These are phyloP conservation scores for Temnothorax rugatulus DNA, from an alignment of 2,888 invertebrate species.

Conservation along the genomic window DNA sequence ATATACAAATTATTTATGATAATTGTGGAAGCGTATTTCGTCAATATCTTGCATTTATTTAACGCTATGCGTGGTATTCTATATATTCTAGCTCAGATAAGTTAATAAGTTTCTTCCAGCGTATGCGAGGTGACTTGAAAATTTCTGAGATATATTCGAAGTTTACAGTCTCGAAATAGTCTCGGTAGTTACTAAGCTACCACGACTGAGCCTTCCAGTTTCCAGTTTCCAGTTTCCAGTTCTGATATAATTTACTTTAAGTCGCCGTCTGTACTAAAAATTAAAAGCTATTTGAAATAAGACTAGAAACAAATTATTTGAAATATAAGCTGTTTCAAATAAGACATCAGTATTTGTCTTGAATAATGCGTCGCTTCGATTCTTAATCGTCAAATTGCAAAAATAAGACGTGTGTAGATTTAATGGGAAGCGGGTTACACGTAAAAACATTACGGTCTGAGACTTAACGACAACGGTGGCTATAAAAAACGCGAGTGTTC, in stretches of 20 bases:
- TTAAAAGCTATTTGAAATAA: constrained; percentile 1
- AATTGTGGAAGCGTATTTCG: neutral
- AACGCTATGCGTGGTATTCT: neutral
- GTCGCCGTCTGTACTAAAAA: neutral
- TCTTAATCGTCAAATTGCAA: neutral
- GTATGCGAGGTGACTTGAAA: constrained; percentile 66
- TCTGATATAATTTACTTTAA: neutral
- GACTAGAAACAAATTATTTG: neutral
- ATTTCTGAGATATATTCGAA: constrained; percentile 75
- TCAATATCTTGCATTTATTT: constrained; percentile 15
- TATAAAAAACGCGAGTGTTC: constrained; percentile 29
- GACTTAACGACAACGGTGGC: neutral
- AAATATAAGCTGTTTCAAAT: neutral
- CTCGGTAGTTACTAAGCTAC: constrained; percentile 2
- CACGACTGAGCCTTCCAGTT: neutral
- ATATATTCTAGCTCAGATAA: neutral
- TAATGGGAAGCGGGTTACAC: neutral
- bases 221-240: neutral
- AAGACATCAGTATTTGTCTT: neutral
- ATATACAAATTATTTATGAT: neutral
- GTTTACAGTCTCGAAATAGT: constrained; percentile 57
- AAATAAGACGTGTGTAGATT: neutral
- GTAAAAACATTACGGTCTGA: constrained; percentile 16
- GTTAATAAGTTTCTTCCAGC: constrained; percentile 19
- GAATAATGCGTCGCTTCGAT: neutral